Evolutionary conservation across 2,888 invertebrate genomes (phyloP).

Genomic region (Drosophila recens): DNA sequence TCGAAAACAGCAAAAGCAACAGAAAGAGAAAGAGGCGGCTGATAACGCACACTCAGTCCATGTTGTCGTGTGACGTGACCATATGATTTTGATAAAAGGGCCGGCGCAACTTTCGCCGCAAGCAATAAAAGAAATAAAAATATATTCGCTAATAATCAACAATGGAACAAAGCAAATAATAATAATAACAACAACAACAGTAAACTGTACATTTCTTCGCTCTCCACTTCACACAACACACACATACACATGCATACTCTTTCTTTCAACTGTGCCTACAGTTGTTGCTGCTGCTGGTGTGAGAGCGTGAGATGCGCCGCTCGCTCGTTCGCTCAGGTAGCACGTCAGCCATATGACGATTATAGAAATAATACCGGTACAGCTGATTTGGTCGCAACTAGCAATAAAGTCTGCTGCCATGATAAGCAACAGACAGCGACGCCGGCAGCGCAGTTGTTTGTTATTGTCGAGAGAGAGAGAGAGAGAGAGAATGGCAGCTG

Average conservation of each 20-base stretch:
- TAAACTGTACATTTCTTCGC: conserved; percentile 64
- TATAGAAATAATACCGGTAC: conserved; percentile 74
- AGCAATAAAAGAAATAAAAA: conserved; percentile 14
- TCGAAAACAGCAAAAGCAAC: conserved; percentile 19
- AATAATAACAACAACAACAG: conserved; percentile 25
- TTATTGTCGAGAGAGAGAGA: no score
- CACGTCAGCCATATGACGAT: conserved; percentile 70
- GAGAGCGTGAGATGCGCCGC: conserved; percentile 23
- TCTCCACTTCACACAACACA: conserved; percentile 17
- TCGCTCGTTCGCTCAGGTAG: conserved; percentile 47
- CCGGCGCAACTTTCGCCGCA: conserved; percentile 59
- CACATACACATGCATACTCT: conserved; percentile 11
- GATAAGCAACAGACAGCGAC: conserved; percentile 48
- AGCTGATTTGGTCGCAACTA: conserved; percentile 78
- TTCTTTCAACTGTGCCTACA: conserved; percentile 13
- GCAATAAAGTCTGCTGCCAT: conserved; percentile 29
- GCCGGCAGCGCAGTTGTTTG: conserved; percentile 20
- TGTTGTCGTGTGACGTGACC: conserved; percentile 37
- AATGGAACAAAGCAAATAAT: conserved; percentile 23
- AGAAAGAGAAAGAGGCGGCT: conserved; percentile 15
- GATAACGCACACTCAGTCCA: conserved; percentile 43
- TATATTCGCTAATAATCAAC: conserved; percentile 23
- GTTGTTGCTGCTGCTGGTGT: conserved; percentile 10
- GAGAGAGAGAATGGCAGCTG: conserved; percentile 5
- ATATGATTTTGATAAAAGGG: conserved; percentile 75